Conservation (phyloP, 2,113 vertebrate species). For the Bujurquina vittata region DNA sequence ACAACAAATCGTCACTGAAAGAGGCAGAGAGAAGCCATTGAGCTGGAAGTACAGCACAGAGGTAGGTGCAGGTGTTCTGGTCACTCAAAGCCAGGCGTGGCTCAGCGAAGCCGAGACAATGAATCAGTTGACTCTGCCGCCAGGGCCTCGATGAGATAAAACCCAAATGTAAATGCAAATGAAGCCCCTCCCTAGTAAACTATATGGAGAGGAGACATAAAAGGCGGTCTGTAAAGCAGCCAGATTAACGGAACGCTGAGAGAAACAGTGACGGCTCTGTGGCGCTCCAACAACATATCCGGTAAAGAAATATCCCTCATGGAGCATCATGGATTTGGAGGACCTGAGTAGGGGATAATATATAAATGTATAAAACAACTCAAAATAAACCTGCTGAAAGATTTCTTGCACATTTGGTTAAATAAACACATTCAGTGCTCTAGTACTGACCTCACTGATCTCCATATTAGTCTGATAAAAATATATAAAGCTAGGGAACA, state of each 20-base stretch:
- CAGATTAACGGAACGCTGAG: constrained; percentile 31
- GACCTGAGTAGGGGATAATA: neutral
- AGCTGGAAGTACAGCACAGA: neutral
- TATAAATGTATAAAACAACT: neutral
- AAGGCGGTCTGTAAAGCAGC: neutral
- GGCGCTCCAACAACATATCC: neutral
- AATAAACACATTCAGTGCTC: neutral
- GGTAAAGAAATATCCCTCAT: neutral
- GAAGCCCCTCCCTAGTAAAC: neutral
- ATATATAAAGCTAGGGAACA: rapidly evolving
- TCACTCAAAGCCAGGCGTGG: constrained; percentile 22
- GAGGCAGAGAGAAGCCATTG: neutral
- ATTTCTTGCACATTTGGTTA: neutral
- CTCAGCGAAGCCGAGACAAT: constrained; percentile 31
- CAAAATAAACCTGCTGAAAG: neutral
- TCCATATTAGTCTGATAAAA: neutral
- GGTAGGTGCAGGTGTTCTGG: constrained; percentile 1
- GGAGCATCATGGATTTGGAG: neutral
- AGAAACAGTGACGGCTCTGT: neutral
- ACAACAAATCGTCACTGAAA: constrained; percentile 19
- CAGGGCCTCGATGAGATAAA: constrained; percentile 49
- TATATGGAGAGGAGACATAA: neutral
- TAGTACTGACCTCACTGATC: neutral
- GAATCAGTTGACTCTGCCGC: constrained; percentile 52
- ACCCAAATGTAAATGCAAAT: constrained; percentile 75